Base-by-base conservation (phyloP, 2,888 invertebrate species). In the Oxystoma pomonae region DNA sequence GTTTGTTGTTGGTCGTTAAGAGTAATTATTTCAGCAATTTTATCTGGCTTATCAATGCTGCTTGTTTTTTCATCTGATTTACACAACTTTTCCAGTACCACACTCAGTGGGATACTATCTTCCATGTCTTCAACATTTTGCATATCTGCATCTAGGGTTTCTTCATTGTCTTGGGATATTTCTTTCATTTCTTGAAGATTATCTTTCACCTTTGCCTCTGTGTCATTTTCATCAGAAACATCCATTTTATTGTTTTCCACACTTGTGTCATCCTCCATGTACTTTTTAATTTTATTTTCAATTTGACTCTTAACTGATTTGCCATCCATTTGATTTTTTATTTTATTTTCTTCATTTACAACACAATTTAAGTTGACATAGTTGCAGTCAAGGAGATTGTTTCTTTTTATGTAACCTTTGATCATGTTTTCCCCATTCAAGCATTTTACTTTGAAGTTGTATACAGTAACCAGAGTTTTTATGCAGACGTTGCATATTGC, bases 371-470 rank as follows among this genome's bases (percentile, higher is more conserved):
- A 60, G 51, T 73, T 73, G 1, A 74, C 71, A 51, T 69, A 70
- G 35, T 69, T 70, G 51, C 72, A 70, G 0, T 72, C 70, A 18
- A 67, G 57, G 0, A 74, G 60, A 63, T 73, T 72, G 57, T 73
- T 69, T 62, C 70, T 70, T 5, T 70, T 66, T 49, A 73, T 63
- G 58, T 71, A 74, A 5, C 67, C 64, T 57, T 70, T 64, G 12
- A 75, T 73, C 53, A 67, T 70, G 22, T 68, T 71, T 63, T 75
- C 75, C 0, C 70, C 72, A 58, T 71, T 72, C 12, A 75, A 58
- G 65, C 74, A 74, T 61, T 67, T 72, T 35, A 68, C 70, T 66
- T 75, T 75, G 60, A 75, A 75, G 22, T 71, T 73, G 67, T 75
- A 74, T n/a, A 75, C 69, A 59, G 63, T 68, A 53, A 73, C 69